Percentiles rank a stretch among this genome's conserved stretches.
Conservation (phyloP, 2,888 invertebrate genomes). For the Chrysolina haemoptera region DNA sequence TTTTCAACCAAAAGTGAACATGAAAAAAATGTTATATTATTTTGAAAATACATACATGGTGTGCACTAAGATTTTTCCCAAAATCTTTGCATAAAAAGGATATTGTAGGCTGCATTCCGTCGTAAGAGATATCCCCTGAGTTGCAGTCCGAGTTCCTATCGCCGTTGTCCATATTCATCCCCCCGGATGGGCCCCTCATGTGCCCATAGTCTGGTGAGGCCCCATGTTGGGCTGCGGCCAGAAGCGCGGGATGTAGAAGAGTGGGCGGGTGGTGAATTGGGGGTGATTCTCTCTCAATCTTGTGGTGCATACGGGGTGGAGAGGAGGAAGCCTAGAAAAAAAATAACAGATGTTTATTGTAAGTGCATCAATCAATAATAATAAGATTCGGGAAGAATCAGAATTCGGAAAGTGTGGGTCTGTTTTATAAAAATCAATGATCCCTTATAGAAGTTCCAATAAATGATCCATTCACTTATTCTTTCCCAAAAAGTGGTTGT, state of each 20-base stretch:
- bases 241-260: slow-evolving; percentile 87
- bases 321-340: slow-evolving; percentile 68
- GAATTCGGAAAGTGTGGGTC: too few species aligned
- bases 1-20: neutral
- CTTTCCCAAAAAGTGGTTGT: too few species aligned
- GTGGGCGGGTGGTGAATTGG: slow-evolving; percentile 89
- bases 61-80: slow-evolving; percentile 63
- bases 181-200: slow-evolving; percentile 73
- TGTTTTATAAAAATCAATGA: too few species aligned
- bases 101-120: slow-evolving; percentile 95
- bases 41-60: slow-evolving; percentile 59
- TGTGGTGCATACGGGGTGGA: slow-evolving; percentile 78
- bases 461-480: too few species aligned
- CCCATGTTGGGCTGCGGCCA: slow-evolving; percentile 87
- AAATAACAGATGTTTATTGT: slow-evolving; percentile 22
- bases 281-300: slow-evolving; percentile 85
- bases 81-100: slow-evolving; percentile 83
- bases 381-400: too few species aligned
- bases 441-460: too few species aligned
- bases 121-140: slow-evolving; percentile 91
- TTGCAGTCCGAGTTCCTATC: slow-evolving; percentile 93
- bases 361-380: too few species aligned
- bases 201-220: slow-evolving; percentile 87
- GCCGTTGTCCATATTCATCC: slow-evolving; percentile 82
- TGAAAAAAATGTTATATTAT: neutral